Evolutionary conservation across 2,797 vertebrate genomes (phyloP).

Genomic region (Ciconia nigra): DNA sequence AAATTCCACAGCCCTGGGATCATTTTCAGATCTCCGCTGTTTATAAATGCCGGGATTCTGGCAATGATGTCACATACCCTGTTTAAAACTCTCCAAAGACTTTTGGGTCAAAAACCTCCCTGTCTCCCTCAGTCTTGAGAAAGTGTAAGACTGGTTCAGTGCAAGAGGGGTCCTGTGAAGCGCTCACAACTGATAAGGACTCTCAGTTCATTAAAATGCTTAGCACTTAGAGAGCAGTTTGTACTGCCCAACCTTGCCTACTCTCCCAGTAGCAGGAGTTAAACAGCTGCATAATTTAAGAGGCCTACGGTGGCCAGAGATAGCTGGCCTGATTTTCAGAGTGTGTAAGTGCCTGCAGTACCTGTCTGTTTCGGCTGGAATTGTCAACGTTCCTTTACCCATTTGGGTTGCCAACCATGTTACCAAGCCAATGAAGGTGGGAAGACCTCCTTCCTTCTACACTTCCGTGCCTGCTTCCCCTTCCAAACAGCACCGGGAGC

Average conservation of each 20-base stretch:
- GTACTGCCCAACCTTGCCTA: neutral
- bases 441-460: neutral
- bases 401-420: neutral
- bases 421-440: neutral
- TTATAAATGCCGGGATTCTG: neutral
- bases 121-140: neutral
- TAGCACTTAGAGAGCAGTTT: neutral
- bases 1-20: slow-evolving; percentile 58
- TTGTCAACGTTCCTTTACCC: neutral
- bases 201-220: neutral
- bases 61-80: slow-evolving; percentile 46
- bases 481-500: neutral
- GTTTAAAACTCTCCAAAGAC: neutral
- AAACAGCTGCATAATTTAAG: neutral
- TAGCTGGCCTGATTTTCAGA: neutral
- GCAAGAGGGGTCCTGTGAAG: neutral
- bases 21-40: neutral
- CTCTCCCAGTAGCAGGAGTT: neutral
- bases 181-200: neutral
- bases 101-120: slow-evolving; percentile 13
- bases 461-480: neutral
- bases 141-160: neutral
- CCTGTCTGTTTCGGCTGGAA: neutral
- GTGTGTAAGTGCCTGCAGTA: neutral
- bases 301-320: neutral